Evolutionary conservation across 2,113 vertebrate genomes (phyloP).

Genomic region (Eulemur macaco): DNA sequence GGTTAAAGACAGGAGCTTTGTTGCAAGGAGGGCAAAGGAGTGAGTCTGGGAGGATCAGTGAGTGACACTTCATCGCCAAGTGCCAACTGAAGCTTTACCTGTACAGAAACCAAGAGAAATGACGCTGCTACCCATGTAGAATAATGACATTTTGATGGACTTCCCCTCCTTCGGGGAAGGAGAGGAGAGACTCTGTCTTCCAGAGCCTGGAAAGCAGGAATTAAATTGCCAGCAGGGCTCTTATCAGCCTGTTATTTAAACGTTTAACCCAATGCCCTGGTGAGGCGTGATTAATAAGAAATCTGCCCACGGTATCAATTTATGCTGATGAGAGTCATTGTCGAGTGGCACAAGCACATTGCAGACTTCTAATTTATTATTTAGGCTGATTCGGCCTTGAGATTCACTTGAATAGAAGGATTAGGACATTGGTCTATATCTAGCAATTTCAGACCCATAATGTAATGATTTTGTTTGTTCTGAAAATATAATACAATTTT

Average conservation of each 20-base stretch:
- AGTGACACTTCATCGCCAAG: conserved; percentile 55
- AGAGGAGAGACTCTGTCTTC: not conserved
- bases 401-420: conserved; percentile 10
- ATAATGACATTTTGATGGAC: conserved; percentile 76
- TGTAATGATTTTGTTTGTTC: not conserved
- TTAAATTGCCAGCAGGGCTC: conserved; percentile 58
- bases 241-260: conserved; percentile 70
- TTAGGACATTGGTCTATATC: not conserved
- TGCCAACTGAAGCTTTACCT: conserved; percentile 34
- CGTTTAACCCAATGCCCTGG: conserved; percentile 52
- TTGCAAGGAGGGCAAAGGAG: not conserved
- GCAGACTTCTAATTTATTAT: conserved; percentile 41
- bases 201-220: conserved; percentile 52
- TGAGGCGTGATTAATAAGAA: conserved; percentile 66
- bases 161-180: conserved; percentile 44
- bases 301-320: not conserved
- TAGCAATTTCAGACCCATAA: not conserved
- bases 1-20: conserved; percentile 61
- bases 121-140: not conserved
- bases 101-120: conserved; percentile 46
- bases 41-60: conserved; percentile 53
- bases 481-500: not conserved
- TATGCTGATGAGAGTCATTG: not conserved
- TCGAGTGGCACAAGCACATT: not conserved
- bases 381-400: conserved; percentile 7